Percentiles rank a stretch among this genome's conserved stretches.
Evolutionary conservation across 1,140 invertebrate genomes (phyloP).

Genomic region (Mylabris phalerata): DNA sequence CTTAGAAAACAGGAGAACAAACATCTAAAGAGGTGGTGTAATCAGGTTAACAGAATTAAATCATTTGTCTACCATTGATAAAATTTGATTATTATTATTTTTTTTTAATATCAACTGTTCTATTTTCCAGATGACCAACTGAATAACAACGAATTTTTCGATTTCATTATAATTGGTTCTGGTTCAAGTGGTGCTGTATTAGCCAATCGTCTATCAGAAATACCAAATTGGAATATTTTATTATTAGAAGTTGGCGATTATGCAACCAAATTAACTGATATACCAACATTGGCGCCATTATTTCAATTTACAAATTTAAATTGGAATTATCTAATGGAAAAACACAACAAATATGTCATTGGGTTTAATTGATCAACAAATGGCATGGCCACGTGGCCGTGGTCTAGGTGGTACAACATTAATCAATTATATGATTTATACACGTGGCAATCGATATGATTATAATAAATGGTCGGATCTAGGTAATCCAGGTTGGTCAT

Average conservation of each 20-base stretch:
- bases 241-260: slow-evolving; percentile 61
- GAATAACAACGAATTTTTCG: slow-evolving; percentile 12
- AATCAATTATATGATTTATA: slow-evolving; percentile 88
- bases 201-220: slow-evolving; percentile 67
- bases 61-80: too few species aligned
- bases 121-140: too few species aligned
- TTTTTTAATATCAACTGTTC: too few species aligned
- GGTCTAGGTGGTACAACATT: slow-evolving; percentile 69
- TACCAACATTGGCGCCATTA: slow-evolving; percentile 61
- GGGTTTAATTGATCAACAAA: slow-evolving; percentile 46
- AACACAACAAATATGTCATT: slow-evolving; percentile 45
- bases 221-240: slow-evolving; percentile 59
- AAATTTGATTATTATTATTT: too few species aligned
- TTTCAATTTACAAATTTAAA: slow-evolving; percentile 67
- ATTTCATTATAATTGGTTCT: slow-evolving; percentile 39
- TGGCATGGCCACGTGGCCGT: slow-evolving; percentile 56
- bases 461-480: slow-evolving; percentile 59
- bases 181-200: slow-evolving; percentile 50
- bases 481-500: slow-evolving; percentile 77
- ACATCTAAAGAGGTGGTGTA: too few species aligned
- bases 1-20: too few species aligned
- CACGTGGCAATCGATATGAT: slow-evolving; percentile 64
- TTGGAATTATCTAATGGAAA: slow-evolving; percentile 72
- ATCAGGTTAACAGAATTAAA: too few species aligned
- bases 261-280: slow-evolving; percentile 64